Conservation (phyloP, 2,888 invertebrate species). For the Operophtera brumata region DNA sequence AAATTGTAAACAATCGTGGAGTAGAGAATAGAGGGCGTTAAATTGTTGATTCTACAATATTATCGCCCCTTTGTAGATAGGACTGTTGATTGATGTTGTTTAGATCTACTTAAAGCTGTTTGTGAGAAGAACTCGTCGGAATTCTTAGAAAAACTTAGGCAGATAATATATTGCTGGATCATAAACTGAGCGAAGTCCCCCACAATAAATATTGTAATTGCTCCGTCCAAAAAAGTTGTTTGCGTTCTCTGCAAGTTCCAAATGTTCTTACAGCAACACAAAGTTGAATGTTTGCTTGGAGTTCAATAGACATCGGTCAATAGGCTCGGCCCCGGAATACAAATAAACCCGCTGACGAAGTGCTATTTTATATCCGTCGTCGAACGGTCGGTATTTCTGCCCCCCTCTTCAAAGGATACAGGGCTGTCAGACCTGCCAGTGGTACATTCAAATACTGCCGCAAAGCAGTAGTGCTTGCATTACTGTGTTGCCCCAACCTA, state of each 20-base stretch:
- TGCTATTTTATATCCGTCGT: slow-evolving; percentile 30
- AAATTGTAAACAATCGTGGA: no score
- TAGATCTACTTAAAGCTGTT: no score
- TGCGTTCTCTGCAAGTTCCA: neutral
- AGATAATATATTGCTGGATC: slow-evolving; percentile 8
- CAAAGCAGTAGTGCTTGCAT: no score
- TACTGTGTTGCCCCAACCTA: no score
- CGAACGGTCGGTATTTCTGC: slow-evolving; percentile 25
- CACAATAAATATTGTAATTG: slow-evolving; percentile 18
- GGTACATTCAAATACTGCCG: no score
- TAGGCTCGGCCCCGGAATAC: slow-evolving; percentile 24
- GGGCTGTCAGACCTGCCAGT: slow-evolving; percentile 15
- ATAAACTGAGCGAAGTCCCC: slow-evolving; percentile 4
- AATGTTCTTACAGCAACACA: slow-evolving; percentile 9
- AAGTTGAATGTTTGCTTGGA: slow-evolving; percentile 19
- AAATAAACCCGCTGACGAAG: slow-evolving; percentile 27
- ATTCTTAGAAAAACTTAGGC: no score
- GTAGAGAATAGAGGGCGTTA: no score
- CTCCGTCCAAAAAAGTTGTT: slow-evolving; percentile 1
- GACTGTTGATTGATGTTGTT: no score
- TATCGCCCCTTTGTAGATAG: no score
- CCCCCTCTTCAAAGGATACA: slow-evolving; percentile 11
- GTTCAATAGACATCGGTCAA: slow-evolving; percentile 29
- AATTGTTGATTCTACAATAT: no score
- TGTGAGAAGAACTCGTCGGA: neutral